Percentiles rank a stretch among this genome's conserved stretches.
Evolutionary conservation across 2,113 vertebrate genomes (phyloP).

Genomic region (Indicator indicator): DNA sequence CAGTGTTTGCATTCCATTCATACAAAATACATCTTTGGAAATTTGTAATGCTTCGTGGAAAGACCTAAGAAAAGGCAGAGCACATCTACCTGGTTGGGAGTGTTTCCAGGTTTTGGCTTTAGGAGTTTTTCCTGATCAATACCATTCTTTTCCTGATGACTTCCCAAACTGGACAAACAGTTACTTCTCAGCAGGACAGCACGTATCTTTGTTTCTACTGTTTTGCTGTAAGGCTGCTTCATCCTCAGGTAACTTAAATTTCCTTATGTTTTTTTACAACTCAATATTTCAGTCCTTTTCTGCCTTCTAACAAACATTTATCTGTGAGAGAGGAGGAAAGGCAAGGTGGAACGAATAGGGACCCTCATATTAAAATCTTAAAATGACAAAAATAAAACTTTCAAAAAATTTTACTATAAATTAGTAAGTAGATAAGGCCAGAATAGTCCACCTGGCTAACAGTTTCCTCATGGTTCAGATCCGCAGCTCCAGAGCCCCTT

Average conservation of each 20-base stretch:
- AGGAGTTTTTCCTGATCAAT: not conserved
- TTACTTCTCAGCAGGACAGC: not conserved
- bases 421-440: not conserved
- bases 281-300: not conserved
- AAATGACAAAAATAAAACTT: not conserved
- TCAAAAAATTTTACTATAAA: too few species aligned
- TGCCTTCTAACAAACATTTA: not conserved
- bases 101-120: not conserved
- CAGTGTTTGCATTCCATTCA: not conserved
- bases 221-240: not conserved
- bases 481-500: not conserved
- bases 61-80: not conserved
- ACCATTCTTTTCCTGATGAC: not conserved
- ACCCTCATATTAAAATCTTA: not conserved
- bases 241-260: not conserved
- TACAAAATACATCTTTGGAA: not conserved
- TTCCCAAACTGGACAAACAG: not conserved
- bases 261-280: too few species aligned
- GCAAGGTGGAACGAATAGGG: not conserved
- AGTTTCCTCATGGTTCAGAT: fast-evolving
- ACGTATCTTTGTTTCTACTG: not conserved
- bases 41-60: not conserved
- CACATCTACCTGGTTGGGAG: not conserved
- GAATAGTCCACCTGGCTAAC: too few species aligned
- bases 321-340: not conserved